Conservation (phyloP, 2,113 vertebrate genomes). For the Neotoma lepida region DNA sequence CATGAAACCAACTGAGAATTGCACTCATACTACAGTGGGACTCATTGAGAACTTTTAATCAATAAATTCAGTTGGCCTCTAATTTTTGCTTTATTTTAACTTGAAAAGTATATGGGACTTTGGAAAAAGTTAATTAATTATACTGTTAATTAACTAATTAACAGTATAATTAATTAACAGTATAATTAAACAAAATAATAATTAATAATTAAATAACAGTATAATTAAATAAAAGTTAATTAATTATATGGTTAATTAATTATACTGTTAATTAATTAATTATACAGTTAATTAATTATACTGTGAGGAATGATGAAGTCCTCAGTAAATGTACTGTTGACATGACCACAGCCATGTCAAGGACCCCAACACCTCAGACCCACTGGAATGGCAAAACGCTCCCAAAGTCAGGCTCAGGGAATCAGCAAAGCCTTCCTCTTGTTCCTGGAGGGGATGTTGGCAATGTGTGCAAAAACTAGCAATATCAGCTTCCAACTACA, state of each 20-base stretch:
- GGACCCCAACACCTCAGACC: neutral
- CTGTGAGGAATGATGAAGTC: neutral
- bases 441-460: neutral
- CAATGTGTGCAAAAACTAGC: neutral
- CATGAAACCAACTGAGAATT: neutral
- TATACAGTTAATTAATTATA: neutral
- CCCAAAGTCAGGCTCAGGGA: neutral
- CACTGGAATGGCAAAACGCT: neutral
- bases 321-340: neutral
- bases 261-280: no score
- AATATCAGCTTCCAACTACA: neutral
- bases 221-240: no score
- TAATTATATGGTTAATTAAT: no score
- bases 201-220: no score
- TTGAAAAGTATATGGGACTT: neutral
- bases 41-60: neutral
- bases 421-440: neutral
- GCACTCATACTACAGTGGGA: neutral
- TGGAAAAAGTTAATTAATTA: neutral
- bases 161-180: no score
- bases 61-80: neutral
- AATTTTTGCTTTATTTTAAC: constrained; percentile 27
- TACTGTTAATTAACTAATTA: no score
- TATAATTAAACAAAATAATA: no score
- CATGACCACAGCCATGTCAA: neutral